Evolutionary conservation across 1,140 invertebrate species (phyloP).

Genomic region (Chrysoperla carnea): DNA sequence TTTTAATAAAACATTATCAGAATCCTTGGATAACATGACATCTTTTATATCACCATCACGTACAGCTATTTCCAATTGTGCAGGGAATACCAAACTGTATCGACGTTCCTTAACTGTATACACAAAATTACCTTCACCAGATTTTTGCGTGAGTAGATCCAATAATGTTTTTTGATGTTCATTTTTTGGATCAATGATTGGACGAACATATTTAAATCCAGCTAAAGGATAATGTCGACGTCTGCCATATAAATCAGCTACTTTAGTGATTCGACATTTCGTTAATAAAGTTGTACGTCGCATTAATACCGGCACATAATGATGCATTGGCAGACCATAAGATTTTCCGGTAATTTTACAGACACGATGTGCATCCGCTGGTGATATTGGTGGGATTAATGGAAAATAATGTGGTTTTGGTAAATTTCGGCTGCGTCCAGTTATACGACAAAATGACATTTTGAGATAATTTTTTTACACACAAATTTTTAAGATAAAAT

Average conservation of each 20-base stretch:
- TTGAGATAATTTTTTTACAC: background rate
- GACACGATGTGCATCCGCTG: constrained; percentile 58
- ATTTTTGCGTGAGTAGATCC: constrained; percentile 40
- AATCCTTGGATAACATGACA: constrained; percentile 54
- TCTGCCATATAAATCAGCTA: constrained; percentile 38
- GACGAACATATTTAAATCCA: constrained; percentile 57
- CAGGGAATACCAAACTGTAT: constrained; percentile 56
- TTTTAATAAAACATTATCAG: constrained; percentile 52
- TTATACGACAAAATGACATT: constrained; percentile 55
- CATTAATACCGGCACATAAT: constrained; percentile 58
- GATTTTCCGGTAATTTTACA: constrained; percentile 70
- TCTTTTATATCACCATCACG: constrained; percentile 57
- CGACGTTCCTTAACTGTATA: constrained; percentile 54
- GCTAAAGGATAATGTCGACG: constrained; percentile 42
- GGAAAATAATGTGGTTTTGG: constrained; percentile 66
- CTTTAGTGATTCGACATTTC: constrained; percentile 45
- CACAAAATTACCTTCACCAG: constrained; percentile 42
- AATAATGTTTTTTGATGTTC: constrained; percentile 39
- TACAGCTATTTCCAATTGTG: constrained; percentile 54
- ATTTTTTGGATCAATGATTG: constrained; percentile 41
- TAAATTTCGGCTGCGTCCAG: constrained; percentile 49
- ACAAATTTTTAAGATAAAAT: background rate
- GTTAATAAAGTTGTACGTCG: constrained; percentile 27
- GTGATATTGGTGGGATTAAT: constrained; percentile 56
- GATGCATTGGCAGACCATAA: constrained; percentile 51